phyloP scores from a whole-genome alignment of 2,888 invertebrate species.

The Scotopteryx bipunctaria region DNA sequence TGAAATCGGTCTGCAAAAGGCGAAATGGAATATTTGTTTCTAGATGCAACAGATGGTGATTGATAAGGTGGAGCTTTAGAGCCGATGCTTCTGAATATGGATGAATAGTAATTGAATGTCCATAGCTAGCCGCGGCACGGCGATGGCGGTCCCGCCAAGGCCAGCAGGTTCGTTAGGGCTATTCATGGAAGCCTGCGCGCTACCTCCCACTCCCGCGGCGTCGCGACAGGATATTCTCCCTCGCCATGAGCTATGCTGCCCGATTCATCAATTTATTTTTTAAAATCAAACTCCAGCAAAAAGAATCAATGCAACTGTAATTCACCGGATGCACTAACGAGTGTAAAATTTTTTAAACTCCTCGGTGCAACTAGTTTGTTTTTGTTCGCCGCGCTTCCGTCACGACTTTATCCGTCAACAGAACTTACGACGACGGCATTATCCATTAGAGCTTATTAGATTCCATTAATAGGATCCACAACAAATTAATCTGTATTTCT shows the following conservation, averaged over 20 bases:
- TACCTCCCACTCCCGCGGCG: constrained; percentile 55
- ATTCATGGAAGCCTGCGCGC: constrained; percentile 79
- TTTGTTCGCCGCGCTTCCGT: constrained; percentile 69
- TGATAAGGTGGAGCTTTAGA: constrained; percentile 15
- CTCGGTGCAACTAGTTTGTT: constrained; percentile 64
- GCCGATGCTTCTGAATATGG: constrained; percentile 22
- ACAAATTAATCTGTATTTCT: constrained; percentile 39
- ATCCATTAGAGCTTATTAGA: constrained; percentile 47
- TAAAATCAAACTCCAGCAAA: constrained; percentile 64
- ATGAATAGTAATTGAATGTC: constrained; percentile 32
- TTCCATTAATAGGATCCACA: constrained; percentile 42
- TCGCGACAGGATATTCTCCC: constrained; percentile 73
- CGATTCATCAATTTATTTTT: constrained; percentile 73
- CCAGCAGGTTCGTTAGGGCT: constrained; percentile 80
- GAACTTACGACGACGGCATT: constrained; percentile 44
- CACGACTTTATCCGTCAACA: constrained; percentile 56
- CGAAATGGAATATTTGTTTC: constrained; percentile 24
- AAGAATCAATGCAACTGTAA: constrained; percentile 72
- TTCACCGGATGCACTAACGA: constrained; percentile 82
- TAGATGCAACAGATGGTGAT: constrained; percentile 22
- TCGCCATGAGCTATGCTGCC: constrained; percentile 67
- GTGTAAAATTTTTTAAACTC: constrained; percentile 71
- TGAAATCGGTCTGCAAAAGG: background rate
- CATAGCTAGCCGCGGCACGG: constrained; percentile 37
- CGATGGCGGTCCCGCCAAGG: constrained; percentile 72